Base-by-base conservation (phyloP, 1,140 invertebrate genomes). In the Drosophila novamexicana region DNA sequence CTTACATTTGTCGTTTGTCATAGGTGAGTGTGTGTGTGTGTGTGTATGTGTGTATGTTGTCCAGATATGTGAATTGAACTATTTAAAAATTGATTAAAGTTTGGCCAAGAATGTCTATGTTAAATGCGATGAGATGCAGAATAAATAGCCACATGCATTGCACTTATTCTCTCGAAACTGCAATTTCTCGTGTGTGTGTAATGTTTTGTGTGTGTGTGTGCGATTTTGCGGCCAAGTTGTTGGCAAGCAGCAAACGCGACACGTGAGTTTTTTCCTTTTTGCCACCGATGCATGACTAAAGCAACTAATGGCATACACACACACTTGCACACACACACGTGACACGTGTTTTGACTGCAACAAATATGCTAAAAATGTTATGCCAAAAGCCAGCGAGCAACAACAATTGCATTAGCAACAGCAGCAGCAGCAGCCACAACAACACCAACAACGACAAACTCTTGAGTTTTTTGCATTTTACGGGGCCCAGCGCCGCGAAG, bases 311-410 rank as follows among this genome's bases (percentile, higher is more conserved):
- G 83, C 80, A 44, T 34, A 71, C 59, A 54, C 57, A 72, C 40
- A 62, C 54, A 61, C 18, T 66, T 37, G 36, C 58, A 61, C 16
- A 61, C 56, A 47, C 54, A 65, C 69, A 72, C 63, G 77, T 71
- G 80, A 83, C 83, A 89, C 84, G 77, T 83, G 83, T 88, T 88
- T 89, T 73, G 83, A 83, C 83, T 88, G 76, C 83, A 88, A 88
- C 83, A 88, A 88, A 88, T 86, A 88, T 88, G 76, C 83, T 79
- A 83, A 88, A 88, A 89, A 88, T 89, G 84, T 89, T 79, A 89
- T 83, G 83, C 84, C 83, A 86, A 86, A 88, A 88, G 71, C 65
- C 77, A 83, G 63, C 53, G 14, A 63, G 12, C 45, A 54, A 44
- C 52, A 66, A 57, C 64, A 42, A 80, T 45, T 52, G 57, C 14